Conservation (phyloP, 1,140 invertebrate species). For the Sminthurinus signatus region DNA sequence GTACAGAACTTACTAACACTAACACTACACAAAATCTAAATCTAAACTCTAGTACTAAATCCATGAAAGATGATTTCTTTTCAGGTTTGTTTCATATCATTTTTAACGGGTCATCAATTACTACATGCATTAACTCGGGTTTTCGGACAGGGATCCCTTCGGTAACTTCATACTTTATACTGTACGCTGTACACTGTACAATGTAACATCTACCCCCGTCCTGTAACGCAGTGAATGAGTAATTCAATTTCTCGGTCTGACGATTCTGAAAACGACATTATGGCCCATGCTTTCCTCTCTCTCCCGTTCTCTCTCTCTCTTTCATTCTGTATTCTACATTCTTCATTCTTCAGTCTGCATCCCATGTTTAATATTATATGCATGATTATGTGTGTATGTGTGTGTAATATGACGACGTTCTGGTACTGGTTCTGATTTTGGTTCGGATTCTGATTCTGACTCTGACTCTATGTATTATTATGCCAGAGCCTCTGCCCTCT, state of each 20-base stretch:
- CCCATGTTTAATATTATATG: too few species aligned
- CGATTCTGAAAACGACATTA: conserved; percentile 27
- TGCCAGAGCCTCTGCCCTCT: too few species aligned
- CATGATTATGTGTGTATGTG: background rate
- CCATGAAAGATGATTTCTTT: conserved; percentile 9
- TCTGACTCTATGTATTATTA: too few species aligned
- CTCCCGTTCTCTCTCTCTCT: background rate
- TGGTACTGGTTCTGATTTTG: conserved; percentile 7
- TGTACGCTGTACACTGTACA: too few species aligned
- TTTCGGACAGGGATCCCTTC: conserved; percentile 31
- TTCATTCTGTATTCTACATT: too few species aligned
- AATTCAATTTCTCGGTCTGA: conserved; percentile 33
- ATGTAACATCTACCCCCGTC: too few species aligned
- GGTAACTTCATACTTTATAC: too few species aligned
- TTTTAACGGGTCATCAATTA: conserved; percentile 34
- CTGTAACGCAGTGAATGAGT: conserved; percentile 28
- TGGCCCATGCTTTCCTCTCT: background rate
- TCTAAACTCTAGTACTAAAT: too few species aligned
- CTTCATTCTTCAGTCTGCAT: too few species aligned
- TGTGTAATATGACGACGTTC: conserved; percentile 9
- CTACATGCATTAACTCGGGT: conserved; percentile 26
- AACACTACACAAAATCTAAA: too few species aligned
- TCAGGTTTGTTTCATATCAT: conserved; percentile 7
- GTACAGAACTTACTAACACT: too few species aligned
- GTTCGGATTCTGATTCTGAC: too few species aligned